Base-by-base conservation (phyloP, 2,797 vertebrate genomes). In the Chromis chromis region DNA sequence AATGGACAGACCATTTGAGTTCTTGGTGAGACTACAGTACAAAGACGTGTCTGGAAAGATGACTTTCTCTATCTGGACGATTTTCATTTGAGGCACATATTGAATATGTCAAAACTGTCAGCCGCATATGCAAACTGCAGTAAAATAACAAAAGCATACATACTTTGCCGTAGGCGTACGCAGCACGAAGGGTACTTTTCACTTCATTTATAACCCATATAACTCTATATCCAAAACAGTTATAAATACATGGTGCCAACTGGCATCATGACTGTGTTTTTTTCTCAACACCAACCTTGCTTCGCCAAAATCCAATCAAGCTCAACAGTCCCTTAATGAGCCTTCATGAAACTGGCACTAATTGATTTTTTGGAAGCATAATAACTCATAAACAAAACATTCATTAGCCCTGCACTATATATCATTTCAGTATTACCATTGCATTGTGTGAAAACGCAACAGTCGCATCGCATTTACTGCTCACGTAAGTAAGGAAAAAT, bases 21-120 rank as follows among this genome's bases (percentile, higher is more conserved):
- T 86, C 72, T 84, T 25, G 2, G 55, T 62, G 64, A 74, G 76
- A 19, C 40, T 16, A 39, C 42, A 54, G 56, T 66, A 89, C 87
- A 90, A 89, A 88, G 78, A 56, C 52, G n/a, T n/a, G 65, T 57
- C 67, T 83, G 70, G 79, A 67, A 79, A 56, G 70, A 78, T 62
- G 57, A 74, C 27, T 75, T 49, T 57, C 44, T 67, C 39, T 70
- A 36, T 76, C 53, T 42, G 55, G 58, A 79, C 54, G 17, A 21
- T 68, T 72, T 78, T 79, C 13, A 65, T 65, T 76, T 58, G 24
- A 74, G 60, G 53, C 39, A 48, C 21, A 50, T 67, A 66, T 69
- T 65, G 64, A 24, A 40, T 50, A 65, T 56, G 49, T 81, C 31
- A 40, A 70, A 62, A 70, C 21, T 42, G 48, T 66, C 44, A 46